phyloP scores from a whole-genome alignment of 2,888 invertebrate species.

The Brachyptera risi region DNA sequence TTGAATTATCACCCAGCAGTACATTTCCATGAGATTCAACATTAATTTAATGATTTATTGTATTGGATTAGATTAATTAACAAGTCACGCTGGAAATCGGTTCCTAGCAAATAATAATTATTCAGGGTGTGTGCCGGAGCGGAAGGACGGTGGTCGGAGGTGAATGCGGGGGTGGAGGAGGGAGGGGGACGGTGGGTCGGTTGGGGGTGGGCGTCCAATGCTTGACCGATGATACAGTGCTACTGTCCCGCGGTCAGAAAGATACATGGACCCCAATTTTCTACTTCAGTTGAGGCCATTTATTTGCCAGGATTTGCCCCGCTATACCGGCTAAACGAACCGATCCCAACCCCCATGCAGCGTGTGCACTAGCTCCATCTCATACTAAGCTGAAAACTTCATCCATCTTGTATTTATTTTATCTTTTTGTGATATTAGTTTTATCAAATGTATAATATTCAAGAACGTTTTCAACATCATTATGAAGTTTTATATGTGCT shows the following conservation, averaged over 20 bases:
- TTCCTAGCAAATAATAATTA: slow-evolving; percentile 2
- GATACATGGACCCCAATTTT: slow-evolving; percentile 29
- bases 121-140: background rate
- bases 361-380: no score
- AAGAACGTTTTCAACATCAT: no score
- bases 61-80: background rate
- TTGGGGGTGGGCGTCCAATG: slow-evolving; percentile 8
- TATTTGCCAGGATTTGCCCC: slow-evolving; percentile 26
- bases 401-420: no score
- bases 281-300: slow-evolving; percentile 30
- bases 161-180: background rate
- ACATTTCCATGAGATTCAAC: no score
- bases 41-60: background rate
- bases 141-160: background rate
- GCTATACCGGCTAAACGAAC: background rate
- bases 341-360: no score
- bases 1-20: no score
- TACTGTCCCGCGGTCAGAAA: slow-evolving; percentile 27
- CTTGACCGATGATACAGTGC: slow-evolving; percentile 29
- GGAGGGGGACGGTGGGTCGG: background rate
- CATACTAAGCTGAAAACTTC: no score
- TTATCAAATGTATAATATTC: no score
- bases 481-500: no score
- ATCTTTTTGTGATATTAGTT: no score
- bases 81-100: background rate